Conservation (phyloP, 2,888 invertebrate species). For the Trypoxylon attenuatum region DNA sequence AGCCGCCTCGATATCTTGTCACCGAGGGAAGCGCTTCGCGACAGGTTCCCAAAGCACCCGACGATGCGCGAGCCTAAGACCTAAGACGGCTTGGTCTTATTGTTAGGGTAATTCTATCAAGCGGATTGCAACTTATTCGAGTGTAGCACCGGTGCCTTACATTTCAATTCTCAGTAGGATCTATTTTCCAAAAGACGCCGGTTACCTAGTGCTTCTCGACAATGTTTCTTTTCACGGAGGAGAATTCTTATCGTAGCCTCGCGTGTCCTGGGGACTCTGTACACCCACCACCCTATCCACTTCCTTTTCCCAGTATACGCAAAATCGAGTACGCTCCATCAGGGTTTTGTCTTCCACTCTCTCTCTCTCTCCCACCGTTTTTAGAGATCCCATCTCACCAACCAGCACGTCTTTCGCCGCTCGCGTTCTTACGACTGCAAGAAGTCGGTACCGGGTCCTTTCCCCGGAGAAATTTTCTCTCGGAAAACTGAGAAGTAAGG, state of each 20-base stretch:
- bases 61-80: conserved; percentile 29
- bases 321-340: conserved; percentile 18
- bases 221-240: conserved; percentile 62
- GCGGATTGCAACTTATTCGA: conserved; percentile 34
- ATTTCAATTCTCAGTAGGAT: conserved; percentile 42
- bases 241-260: conserved; percentile 59
- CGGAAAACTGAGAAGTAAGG: not conserved
- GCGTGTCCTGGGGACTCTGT: conserved; percentile 53
- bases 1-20: not conserved
- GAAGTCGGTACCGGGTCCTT: no score
- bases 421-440: no score
- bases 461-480: no score
- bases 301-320: conserved; percentile 7
- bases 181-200: conserved; percentile 26
- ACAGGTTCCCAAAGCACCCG: conserved; percentile 13
- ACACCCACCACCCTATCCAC: conserved; percentile 35
- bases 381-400: not conserved
- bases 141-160: conserved; percentile 21
- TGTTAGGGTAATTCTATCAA: conserved; percentile 15
- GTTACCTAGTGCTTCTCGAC: conserved; percentile 17
- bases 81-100: not conserved
- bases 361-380: conserved; percentile 10
- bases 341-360: no score
- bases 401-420: no score
- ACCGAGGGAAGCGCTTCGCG: conserved; percentile 12